phyloP scores from a whole-genome alignment of 2,888 invertebrate genomes.

The Lasiommata megera region DNA sequence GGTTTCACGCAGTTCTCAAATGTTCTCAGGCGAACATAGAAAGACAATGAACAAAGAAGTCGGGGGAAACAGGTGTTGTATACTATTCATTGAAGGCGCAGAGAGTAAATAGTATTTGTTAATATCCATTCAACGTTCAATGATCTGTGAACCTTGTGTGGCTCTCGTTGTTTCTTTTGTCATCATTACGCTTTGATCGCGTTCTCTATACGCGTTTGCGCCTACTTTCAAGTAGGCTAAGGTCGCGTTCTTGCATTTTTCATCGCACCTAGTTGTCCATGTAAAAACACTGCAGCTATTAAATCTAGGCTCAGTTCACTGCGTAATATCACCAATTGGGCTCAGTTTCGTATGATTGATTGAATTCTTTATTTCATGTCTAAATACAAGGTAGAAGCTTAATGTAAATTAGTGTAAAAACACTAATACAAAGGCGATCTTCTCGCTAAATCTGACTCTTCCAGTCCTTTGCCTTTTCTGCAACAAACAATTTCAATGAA shows the following conservation, averaged over 20 bases:
- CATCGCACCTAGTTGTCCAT: constrained; percentile 43
- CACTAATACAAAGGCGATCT: too few relatives aligned
- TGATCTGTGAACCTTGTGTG: constrained; percentile 9
- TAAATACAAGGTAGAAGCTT: too few relatives aligned
- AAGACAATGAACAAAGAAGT: constrained; percentile 2
- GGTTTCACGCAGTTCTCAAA: constrained; percentile 37
- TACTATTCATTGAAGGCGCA: constrained; percentile 12
- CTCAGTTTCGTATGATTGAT: neutral
- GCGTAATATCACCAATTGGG: constrained; percentile 16
- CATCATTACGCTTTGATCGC: constrained; percentile 7
- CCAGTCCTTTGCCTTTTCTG: too few relatives aligned
- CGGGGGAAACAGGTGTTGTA: constrained; percentile 8
- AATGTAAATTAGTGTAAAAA: too few relatives aligned
- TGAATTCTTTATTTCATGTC: too few relatives aligned
- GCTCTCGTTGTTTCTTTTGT: constrained; percentile 9
- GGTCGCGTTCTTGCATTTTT: constrained; percentile 68
- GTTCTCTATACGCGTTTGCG: constrained; percentile 31
- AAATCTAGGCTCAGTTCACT: constrained; percentile 33
- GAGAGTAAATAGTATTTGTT: neutral
- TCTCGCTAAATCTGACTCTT: too few relatives aligned
- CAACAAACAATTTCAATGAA: too few relatives aligned
- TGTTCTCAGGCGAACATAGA: constrained; percentile 21
- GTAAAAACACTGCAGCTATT: constrained; percentile 35
- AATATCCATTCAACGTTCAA: constrained; percentile 15
- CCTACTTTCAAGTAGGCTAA: constrained; percentile 60